These are phyloP conservation scores for Bombus affinis DNA, from an alignment of 1,140 invertebrate species.

Conservation along the genomic window DNA sequence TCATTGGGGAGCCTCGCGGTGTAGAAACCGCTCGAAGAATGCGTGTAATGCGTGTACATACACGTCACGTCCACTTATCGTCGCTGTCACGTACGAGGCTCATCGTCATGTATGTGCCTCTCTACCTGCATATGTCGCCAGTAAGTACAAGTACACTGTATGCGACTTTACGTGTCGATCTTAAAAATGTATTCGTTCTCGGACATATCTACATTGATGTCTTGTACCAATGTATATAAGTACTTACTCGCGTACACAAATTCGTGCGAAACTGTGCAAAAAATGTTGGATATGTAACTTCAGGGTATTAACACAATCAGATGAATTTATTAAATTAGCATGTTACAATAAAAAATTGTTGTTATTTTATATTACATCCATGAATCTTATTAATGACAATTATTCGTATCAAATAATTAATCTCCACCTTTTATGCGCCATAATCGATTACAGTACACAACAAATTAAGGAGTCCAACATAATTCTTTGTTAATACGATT, in stretches of 20 bases:
- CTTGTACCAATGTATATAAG: background rate
- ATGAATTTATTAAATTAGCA: conserved; percentile 1
- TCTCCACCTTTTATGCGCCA: background rate
- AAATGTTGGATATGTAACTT: background rate
- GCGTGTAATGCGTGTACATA: conserved; percentile 81
- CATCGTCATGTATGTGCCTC: conserved; percentile 61
- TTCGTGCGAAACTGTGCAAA: too few relatives aligned
- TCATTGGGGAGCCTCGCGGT: conserved; percentile 78
- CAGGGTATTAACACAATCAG: background rate
- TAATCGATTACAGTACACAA: background rate
- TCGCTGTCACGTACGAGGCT: conserved; percentile 72
- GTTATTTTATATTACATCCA: background rate
- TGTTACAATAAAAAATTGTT: background rate
- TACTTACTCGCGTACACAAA: background rate
- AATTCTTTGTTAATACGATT: conserved; percentile 22
- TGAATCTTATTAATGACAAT: background rate
- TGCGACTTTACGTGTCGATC: background rate
- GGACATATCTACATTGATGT: background rate
- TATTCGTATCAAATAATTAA: background rate
- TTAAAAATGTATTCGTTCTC: background rate
- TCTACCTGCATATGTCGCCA: conserved; percentile 33
- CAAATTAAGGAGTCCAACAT: conserved; percentile 1
- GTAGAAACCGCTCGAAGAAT: conserved; percentile 81
- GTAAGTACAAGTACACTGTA: conserved; percentile 2
- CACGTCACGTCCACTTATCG: conserved; percentile 78